Evolutionary conservation across 2,888 invertebrate genomes (phyloP).

Genomic region (Norana najaformis): DNA sequence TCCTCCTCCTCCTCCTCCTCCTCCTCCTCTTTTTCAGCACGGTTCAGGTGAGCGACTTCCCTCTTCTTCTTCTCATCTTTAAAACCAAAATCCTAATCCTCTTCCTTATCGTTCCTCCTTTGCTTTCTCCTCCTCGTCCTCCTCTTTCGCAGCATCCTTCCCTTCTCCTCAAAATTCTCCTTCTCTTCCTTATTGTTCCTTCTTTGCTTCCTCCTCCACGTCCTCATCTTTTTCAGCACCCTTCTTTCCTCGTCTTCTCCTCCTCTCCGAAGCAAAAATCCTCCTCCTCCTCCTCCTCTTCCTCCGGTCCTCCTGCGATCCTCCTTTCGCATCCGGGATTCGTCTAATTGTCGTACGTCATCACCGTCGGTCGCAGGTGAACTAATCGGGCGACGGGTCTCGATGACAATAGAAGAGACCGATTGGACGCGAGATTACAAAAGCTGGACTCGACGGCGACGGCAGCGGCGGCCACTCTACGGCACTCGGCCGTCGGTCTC

Average conservation of each 20-base stretch:
- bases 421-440: conserved; percentile 7
- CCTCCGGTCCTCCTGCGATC: not conserved
- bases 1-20: not conserved
- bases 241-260: not conserved
- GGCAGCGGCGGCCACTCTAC: not conserved
- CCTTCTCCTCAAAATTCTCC: not conserved
- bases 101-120: not conserved
- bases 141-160: too few species aligned
- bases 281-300: not conserved
- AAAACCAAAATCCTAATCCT: not conserved
- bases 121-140: too few species aligned
- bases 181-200: not conserved
- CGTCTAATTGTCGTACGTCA: not conserved
- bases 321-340: too few species aligned
- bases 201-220: conserved; percentile 2
- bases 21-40: not conserved
- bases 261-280: too few species aligned
- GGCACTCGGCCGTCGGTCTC: not conserved
- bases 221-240: not conserved
- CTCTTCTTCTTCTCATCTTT: not conserved
- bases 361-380: conserved; percentile 20
- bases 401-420: not conserved
- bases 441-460: not conserved
- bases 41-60: not conserved
- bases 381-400: not conserved